Conservation (phyloP, 2,888 invertebrate genomes). For the Automeris io region DNA sequence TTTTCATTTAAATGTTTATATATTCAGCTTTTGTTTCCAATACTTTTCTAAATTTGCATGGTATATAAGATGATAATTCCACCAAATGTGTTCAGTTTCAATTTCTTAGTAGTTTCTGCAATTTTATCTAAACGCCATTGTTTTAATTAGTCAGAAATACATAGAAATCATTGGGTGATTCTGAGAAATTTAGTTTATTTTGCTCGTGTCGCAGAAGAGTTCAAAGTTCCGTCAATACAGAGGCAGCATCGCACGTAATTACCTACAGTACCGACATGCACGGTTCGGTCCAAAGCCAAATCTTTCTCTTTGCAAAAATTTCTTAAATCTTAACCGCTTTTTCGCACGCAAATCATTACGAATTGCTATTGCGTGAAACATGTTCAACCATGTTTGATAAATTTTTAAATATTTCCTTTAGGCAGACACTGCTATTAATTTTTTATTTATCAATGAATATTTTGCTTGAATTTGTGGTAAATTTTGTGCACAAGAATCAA, state of each 20-base stretch:
- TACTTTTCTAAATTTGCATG: no score
- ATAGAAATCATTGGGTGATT: no score
- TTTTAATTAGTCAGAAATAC: no score
- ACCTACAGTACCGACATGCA: constrained; percentile 55
- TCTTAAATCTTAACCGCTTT: constrained; percentile 57
- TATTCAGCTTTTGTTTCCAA: no score
- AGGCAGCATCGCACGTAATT: constrained; percentile 57
- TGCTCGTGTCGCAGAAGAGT: constrained; percentile 48
- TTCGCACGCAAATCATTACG: constrained; percentile 59
- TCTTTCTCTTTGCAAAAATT: constrained; percentile 58
- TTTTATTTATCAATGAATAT: neutral
- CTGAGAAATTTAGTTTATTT: no score
- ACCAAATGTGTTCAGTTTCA: no score
- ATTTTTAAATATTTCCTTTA: constrained; percentile 33
- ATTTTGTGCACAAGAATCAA: constrained; percentile 21
- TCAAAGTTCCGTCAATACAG: constrained; percentile 52
- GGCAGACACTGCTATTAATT: constrained; percentile 21
- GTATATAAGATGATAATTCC: no score
- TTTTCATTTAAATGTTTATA: no score
- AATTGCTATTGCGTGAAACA: constrained; percentile 59
- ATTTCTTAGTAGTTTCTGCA: no score
- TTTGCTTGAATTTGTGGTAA: constrained; percentile 10
- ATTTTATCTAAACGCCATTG: no score
- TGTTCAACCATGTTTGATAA: constrained; percentile 52
- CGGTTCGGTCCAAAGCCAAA: constrained; percentile 37